phyloP scores from a whole-genome alignment of 30 jellyfish, hydroid and myxozoan species.

The Mastigias papua region DNA sequence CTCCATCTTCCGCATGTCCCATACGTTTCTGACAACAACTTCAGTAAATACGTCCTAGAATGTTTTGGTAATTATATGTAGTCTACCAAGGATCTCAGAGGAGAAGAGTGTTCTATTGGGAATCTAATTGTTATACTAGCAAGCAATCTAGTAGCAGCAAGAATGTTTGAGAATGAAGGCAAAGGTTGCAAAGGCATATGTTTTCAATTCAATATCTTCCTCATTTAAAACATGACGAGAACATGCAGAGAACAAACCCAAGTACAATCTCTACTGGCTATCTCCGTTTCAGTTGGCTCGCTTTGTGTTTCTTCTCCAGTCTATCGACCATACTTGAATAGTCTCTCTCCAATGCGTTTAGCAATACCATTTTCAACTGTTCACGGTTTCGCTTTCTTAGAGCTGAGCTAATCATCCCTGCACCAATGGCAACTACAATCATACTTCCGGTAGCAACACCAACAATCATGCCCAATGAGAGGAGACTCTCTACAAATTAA shows the following conservation, averaged over 20 bases:
- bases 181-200: too few species aligned
- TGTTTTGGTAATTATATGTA: background rate
- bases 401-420: slow-evolving; percentile 75
- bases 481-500: slow-evolving; percentile 80
- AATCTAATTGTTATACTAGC: too few species aligned
- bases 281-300: background rate
- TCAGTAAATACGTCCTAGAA: background rate
- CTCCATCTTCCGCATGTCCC: too few species aligned
- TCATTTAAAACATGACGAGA: too few species aligned
- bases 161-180: too few species aligned
- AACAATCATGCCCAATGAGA: slow-evolving; percentile 66
- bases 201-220: background rate
- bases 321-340: background rate
- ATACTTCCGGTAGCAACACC: slow-evolving; percentile 85
- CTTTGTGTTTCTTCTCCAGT: background rate
- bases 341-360: slow-evolving; percentile 80
- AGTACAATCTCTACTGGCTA: background rate
- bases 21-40: too few species aligned
- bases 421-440: slow-evolving; percentile 66
- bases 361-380: slow-evolving; percentile 60
- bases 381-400: slow-evolving; percentile 67
- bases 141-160: too few species aligned
- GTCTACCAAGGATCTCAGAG: too few species aligned
- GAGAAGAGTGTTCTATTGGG: too few species aligned
- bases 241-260: too few species aligned